Conservation (phyloP, 2,888 invertebrate species). For the Catocala nupta region DNA sequence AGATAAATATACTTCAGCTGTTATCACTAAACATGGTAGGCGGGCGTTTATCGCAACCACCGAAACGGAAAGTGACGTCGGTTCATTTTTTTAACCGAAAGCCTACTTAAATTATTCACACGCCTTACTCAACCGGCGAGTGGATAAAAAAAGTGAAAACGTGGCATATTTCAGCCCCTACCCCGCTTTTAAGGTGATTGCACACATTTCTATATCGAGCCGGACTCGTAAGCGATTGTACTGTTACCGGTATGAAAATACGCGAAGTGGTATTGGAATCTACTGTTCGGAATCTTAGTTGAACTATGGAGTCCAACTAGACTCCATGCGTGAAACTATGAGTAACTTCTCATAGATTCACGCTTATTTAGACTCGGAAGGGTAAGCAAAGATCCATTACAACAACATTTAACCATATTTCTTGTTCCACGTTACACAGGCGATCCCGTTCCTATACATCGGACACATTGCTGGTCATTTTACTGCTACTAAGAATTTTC, state of each 20-base stretch:
- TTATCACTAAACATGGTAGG: slow-evolving; percentile 31
- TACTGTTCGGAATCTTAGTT: too few species aligned
- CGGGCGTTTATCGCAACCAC: slow-evolving; percentile 39
- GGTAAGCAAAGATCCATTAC: too few species aligned
- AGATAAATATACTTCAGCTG: slow-evolving; percentile 3
- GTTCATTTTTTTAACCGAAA: slow-evolving; percentile 67
- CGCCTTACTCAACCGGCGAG: slow-evolving; percentile 59
- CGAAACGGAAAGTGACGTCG: slow-evolving; percentile 49
- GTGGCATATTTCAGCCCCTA: slow-evolving; percentile 59
- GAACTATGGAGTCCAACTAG: too few species aligned
- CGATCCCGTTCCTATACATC: too few species aligned
- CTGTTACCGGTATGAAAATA: not conserved
- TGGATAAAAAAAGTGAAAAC: slow-evolving; percentile 70
- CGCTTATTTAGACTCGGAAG: too few species aligned
- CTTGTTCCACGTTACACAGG: too few species aligned
- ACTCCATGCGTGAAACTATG: too few species aligned
- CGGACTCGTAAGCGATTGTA: slow-evolving; percentile 1
- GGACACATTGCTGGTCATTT: too few species aligned
- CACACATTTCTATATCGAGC: slow-evolving; percentile 4
- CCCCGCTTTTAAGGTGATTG: slow-evolving; percentile 23
- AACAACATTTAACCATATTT: too few species aligned
- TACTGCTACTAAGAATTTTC: too few species aligned
- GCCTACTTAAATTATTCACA: slow-evolving; percentile 73
- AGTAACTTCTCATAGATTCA: too few species aligned
- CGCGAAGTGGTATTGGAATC: too few species aligned